Percentiles rank a stretch among this genome's conserved stretches.
Conservation (phyloP, 2,888 invertebrate genomes). For the Calliphora vomitoria region DNA sequence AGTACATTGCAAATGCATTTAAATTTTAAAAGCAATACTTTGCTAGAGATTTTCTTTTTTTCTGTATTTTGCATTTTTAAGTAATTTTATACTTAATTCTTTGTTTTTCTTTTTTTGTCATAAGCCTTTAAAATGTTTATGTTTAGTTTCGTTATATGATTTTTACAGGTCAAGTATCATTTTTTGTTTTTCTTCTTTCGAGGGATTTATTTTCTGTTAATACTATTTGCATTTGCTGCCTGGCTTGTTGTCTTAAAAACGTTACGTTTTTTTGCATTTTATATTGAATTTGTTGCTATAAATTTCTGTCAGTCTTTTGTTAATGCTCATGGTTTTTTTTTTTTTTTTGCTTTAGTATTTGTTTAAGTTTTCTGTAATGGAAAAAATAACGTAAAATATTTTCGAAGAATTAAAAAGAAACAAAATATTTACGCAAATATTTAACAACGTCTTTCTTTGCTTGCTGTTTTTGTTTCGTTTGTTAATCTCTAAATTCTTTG, state of each 20-base stretch:
- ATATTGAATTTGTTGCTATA: slow-evolving; percentile 26
- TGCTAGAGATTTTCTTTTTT: neutral
- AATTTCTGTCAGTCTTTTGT: slow-evolving; percentile 35
- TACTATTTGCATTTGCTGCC: slow-evolving; percentile 40
- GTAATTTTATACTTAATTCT: slow-evolving; percentile 29
- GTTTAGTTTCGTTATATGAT: slow-evolving; percentile 32
- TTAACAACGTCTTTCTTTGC: slow-evolving; percentile 52
- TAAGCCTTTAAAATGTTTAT: slow-evolving; percentile 48
- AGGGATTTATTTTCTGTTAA: slow-evolving; percentile 48
- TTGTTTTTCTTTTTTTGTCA: slow-evolving; percentile 16
- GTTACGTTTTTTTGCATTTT: slow-evolving; percentile 33
- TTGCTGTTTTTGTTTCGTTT: slow-evolving; percentile 23
- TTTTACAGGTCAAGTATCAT: slow-evolving; percentile 59
- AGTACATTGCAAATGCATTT: neutral
- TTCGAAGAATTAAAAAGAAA: slow-evolving; percentile 24
- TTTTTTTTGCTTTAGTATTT: slow-evolving; percentile 30
- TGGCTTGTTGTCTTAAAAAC: slow-evolving; percentile 26
- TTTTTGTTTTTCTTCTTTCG: slow-evolving; percentile 21
- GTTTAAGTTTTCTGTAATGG: slow-evolving; percentile 41
- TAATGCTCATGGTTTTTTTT: slow-evolving; percentile 7
- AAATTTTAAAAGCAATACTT: too few relatives aligned
- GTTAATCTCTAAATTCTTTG: slow-evolving; percentile 54
- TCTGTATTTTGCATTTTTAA: neutral
- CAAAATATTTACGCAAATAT: slow-evolving; percentile 58
- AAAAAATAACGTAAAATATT: slow-evolving; percentile 3